Conservation (phyloP, 2,797 vertebrate species). For the Danionella dracula region DNA sequence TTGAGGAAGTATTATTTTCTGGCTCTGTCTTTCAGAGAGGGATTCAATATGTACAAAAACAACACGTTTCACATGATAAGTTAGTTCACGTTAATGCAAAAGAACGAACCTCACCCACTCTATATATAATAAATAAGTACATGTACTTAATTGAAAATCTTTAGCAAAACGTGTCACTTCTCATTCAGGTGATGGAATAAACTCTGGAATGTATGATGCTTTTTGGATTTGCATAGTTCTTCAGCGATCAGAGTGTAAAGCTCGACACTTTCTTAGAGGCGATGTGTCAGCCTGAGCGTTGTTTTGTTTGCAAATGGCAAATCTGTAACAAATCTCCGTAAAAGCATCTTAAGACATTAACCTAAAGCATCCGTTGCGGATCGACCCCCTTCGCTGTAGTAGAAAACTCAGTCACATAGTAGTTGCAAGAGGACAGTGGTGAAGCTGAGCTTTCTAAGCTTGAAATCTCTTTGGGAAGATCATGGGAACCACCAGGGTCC, state of each 20-base stretch:
- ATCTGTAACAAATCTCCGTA: slow-evolving; percentile 40
- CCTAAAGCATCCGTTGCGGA: slow-evolving; percentile 49
- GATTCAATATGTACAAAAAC: neutral
- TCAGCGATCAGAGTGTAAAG: slow-evolving; percentile 61
- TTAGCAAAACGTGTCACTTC: neutral
- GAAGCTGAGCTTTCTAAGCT: slow-evolving; percentile 63
- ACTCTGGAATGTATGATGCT: slow-evolving; percentile 22
- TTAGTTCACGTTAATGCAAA: neutral
- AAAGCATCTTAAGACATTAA: slow-evolving; percentile 42
- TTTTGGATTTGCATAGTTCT: slow-evolving; percentile 71
- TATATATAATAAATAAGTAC: neutral
- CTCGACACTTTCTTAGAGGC: slow-evolving; percentile 55
- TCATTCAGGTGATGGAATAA: neutral
- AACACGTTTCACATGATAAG: neutral
- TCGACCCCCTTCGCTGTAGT: slow-evolving; percentile 48
- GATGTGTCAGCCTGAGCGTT: slow-evolving; percentile 66
- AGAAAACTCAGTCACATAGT: neutral
- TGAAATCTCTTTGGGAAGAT: slow-evolving; percentile 83
- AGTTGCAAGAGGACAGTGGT: slow-evolving; percentile 24
- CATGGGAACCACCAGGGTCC: slow-evolving; percentile 85
- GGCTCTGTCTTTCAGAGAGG: neutral
- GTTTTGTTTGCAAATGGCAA: slow-evolving; percentile 15
- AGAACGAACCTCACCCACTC: neutral
- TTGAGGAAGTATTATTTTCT: neutral
- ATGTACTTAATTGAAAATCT: neutral